Conservation (phyloP, 2,888 invertebrate species). For the Catonia carolina region DNA sequence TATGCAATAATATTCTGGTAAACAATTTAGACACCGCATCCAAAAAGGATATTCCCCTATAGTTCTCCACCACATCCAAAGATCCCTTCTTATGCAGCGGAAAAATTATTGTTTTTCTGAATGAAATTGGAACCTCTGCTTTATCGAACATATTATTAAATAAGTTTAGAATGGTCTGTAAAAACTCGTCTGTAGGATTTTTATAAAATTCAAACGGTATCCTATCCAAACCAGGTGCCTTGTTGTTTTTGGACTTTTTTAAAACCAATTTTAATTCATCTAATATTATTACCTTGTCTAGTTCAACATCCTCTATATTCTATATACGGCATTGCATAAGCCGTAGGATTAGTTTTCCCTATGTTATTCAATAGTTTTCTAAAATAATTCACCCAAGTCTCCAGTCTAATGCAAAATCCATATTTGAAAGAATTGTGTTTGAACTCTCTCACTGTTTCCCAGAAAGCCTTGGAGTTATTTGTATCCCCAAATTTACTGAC, state of each 20-base stretch:
- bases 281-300: neutral
- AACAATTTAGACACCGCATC: neutral
- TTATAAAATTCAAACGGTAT: conserved; percentile 10
- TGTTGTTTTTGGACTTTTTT: conserved; percentile 2
- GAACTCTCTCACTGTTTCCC: conserved; percentile 4
- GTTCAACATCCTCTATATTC: neutral
- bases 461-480: conserved; percentile 2
- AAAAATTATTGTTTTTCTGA: conserved; percentile 10
- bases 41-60: conserved; percentile 11
- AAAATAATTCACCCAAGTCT: conserved; percentile 8
- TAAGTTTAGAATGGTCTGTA: neutral
- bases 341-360: neutral
- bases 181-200: neutral
- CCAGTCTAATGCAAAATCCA: neutral
- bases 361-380: neutral
- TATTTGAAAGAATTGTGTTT: neutral
- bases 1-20: neutral
- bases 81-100: conserved; percentile 13
- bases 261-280: conserved; percentile 4
- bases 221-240: conserved; percentile 15
- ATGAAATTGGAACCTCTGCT: neutral
- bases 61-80: neutral
- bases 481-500: neutral
- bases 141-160: too few relatives aligned
- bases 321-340: neutral